A percentile compares a stretch with the other conserved stretches of the same genome.
phyloP scores from a whole-genome alignment of 2,888 invertebrate species.

The Andricus curvator region DNA sequence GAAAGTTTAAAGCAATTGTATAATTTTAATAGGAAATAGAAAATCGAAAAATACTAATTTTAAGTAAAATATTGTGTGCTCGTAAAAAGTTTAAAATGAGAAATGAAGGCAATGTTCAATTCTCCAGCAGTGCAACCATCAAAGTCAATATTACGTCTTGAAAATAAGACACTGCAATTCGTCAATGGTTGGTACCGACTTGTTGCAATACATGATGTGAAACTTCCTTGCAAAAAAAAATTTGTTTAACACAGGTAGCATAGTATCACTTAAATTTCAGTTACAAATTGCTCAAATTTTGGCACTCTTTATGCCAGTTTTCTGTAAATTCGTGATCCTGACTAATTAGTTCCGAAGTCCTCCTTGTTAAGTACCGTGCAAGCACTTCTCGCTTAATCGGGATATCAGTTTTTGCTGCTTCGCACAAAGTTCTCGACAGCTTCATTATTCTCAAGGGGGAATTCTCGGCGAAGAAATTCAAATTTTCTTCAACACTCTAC shows the following conservation, averaged over 20 bases:
- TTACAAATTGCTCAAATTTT: slow-evolving; percentile 9
- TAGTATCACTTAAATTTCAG: not conserved
- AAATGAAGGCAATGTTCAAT: slow-evolving; percentile 7
- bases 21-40: no score
- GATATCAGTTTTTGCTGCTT: slow-evolving; percentile 47
- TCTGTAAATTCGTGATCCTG: slow-evolving; percentile 11
- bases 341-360: slow-evolving; percentile 43
- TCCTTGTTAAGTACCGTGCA: slow-evolving; percentile 25
- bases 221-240: not conserved
- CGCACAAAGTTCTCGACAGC: slow-evolving; percentile 40
- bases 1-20: not conserved
- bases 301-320: not conserved
- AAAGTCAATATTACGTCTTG: slow-evolving; percentile 25
- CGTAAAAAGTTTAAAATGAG: not conserved
- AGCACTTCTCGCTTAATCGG: slow-evolving; percentile 48
- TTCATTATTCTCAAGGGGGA: slow-evolving; percentile 37
- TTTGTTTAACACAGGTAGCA: not conserved
- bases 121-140: not conserved
- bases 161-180: slow-evolving; percentile 33
- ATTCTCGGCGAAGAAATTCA: not conserved
- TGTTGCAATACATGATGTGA: not conserved
- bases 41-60: not conserved
- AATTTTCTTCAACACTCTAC: slow-evolving; percentile 37
- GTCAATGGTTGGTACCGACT: slow-evolving; percentile 17
- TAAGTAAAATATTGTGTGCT: not conserved